These are phyloP conservation scores for Molossus molossus DNA, from an alignment of 2,797 vertebrate genomes.

Conservation along the genomic window DNA sequence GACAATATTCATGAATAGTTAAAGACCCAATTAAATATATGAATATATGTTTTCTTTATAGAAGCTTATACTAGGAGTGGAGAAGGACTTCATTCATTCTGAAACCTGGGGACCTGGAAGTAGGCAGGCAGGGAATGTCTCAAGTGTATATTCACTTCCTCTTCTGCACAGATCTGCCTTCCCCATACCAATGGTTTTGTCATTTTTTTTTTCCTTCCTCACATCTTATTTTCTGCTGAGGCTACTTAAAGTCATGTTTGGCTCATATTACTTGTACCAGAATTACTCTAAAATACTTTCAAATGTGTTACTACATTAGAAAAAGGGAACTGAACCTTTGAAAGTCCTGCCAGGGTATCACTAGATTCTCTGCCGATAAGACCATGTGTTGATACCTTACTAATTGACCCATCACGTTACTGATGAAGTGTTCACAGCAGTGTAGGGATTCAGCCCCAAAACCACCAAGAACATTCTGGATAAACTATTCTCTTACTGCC, in stretches of 20 bases:
- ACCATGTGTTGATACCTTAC: conserved; percentile 62
- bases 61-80: conserved; percentile 55
- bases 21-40: conserved; percentile 38
- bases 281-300: conserved; percentile 56
- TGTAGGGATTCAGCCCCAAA: conserved; percentile 59
- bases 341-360: conserved; percentile 8
- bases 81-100: conserved; percentile 71
- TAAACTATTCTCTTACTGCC: conserved; percentile 30
- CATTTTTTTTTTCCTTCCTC: background rate
- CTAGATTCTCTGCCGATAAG: conserved; percentile 66
- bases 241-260: conserved; percentile 69
- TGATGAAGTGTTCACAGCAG: conserved; percentile 68
- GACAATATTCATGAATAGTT: conserved; percentile 42
- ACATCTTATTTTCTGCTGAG: conserved; percentile 49
- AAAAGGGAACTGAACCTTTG: conserved; percentile 42
- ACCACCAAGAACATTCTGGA: background rate
- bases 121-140: conserved; percentile 72
- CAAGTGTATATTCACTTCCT: conserved; percentile 30
- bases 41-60: conserved; percentile 67
- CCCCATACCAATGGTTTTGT: background rate
- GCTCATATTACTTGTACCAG: conserved; percentile 56
- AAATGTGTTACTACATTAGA: conserved; percentile 41
- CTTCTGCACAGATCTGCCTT: conserved; percentile 84
- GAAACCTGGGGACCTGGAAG: conserved; percentile 52
- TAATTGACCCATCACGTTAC: conserved; percentile 51